These are phyloP conservation scores for Pao palembangensis DNA, from an alignment of 2,113 vertebrate genomes.

Conservation along the genomic window DNA sequence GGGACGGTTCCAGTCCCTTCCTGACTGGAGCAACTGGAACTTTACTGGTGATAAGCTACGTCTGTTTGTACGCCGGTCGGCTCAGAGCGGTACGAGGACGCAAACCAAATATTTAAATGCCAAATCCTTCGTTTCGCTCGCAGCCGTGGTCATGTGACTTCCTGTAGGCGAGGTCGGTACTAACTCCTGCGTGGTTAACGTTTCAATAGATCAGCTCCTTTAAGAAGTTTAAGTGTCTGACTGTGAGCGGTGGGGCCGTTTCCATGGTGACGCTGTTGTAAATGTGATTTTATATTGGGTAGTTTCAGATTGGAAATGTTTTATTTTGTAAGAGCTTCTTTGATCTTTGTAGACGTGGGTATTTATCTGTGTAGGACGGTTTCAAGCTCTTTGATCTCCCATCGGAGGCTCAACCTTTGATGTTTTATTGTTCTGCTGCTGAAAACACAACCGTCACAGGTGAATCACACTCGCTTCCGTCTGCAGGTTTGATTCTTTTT, in stretches of 20 bases:
- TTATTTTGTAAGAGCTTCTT: conserved; percentile 72
- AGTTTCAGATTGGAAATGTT: conserved; percentile 69
- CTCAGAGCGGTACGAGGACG: conserved; percentile 66
- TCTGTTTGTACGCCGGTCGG: conserved; percentile 13
- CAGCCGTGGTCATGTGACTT: conserved; percentile 28
- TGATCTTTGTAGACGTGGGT: conserved; percentile 64
- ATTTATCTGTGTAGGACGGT: conserved; percentile 68
- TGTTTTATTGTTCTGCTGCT: too few species aligned
- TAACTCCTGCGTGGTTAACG: conserved; percentile 42
- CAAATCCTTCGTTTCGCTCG: conserved; percentile 55
- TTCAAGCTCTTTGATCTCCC: conserved; percentile 29
- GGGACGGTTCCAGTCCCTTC: too few species aligned
- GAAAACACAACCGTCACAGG: too few species aligned
- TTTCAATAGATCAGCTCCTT: conserved; percentile 46
- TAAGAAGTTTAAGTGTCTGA: conserved; percentile 74
- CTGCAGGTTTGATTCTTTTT: too few species aligned
- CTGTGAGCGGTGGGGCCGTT: conserved; percentile 65
- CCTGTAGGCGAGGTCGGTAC: conserved; percentile 50
- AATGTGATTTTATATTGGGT: conserved; percentile 73
- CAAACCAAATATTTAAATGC: conserved; percentile 77
- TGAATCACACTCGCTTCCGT: too few species aligned
- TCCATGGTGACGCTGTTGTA: conserved; percentile 72
- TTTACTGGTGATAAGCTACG: conserved; percentile 9
- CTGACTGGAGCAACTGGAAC: neutral
- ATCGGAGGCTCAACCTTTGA: too few species aligned